Base-by-base conservation (phyloP, 2,797 vertebrate genomes). In the Hirundo rustica region DNA sequence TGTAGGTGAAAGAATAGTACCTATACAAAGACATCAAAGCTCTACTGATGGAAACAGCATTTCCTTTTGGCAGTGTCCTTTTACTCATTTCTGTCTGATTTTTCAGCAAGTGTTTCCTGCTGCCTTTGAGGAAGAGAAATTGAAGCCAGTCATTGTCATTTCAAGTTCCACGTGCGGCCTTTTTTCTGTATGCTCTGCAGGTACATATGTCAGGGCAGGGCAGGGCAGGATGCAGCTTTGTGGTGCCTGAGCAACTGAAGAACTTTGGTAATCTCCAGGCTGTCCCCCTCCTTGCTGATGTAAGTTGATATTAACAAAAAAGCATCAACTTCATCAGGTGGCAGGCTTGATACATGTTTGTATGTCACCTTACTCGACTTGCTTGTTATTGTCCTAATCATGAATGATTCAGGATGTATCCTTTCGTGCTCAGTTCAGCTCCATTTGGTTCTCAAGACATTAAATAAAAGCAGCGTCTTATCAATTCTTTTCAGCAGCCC, bases 331-430 rank as follows among this genome's bases (percentile, higher is more conserved):
- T 95, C 14, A 25, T 92, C 7, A 38, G 48, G 48, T 88, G 83
- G 36, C 51, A 57, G 71, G 11, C 53, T 84, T 89, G 60, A 91
- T 84, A 50, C 19, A 21, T 70, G 27, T 94, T 66, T 82, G 6
- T 85, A 25, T 90, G 57, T 88, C 91, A 92, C n/a, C 65, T 75
- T 76, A 20, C 48, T 91, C 93, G 78, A 88, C 82, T 96, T 93
- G n/a, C 34, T 94, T 95, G 95, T 93, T 89, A 55, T 77, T 94
- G 76, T 94, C 54, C 92, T 96, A 92, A 95, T 92, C 57, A 86
- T 85, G 75, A 82, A 66, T 80, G 91, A 94, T 93, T 94, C 88
- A 94, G 30, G 87, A 83, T 84, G 9, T 84, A 53, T 94, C n/a
- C 48, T 68, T 89, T 74, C 14, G 5, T 76, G 71, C 36, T 72